Evolutionary conservation across 2,113 vertebrate genomes (phyloP).

Genomic region (Lucifuga dentata): DNA sequence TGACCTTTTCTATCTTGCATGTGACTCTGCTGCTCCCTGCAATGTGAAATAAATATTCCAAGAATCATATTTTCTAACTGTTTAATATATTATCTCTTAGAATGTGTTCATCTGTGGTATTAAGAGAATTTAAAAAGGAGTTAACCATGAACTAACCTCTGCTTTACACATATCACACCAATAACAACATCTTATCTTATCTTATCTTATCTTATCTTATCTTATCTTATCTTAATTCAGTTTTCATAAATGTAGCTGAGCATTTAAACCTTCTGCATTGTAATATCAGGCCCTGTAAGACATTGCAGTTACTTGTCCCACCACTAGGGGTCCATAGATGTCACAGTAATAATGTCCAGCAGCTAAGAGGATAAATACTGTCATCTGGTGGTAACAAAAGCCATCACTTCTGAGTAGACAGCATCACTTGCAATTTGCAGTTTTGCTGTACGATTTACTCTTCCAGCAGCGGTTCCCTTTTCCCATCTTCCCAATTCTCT

Average conservation of each 20-base stretch:
- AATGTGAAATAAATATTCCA: constrained; percentile 68
- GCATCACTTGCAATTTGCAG: constrained; percentile 3
- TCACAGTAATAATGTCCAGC: constrained; percentile 49
- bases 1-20: constrained; percentile 79
- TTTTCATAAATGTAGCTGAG: not conserved
- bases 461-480: not conserved
- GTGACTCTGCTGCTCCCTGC: constrained; percentile 63
- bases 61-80: constrained; percentile 58
- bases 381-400: constrained; percentile 78
- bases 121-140: too few species aligned
- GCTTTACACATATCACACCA: too few species aligned
- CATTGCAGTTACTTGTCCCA: constrained; percentile 22
- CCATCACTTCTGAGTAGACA: constrained; percentile 49
- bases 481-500: not conserved
- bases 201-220: not conserved
- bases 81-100: constrained; percentile 64
- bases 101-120: too few species aligned
- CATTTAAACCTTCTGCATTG: not conserved
- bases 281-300: constrained; percentile 12
- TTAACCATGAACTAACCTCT: too few species aligned
- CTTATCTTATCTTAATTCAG: not conserved
- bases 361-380: constrained; percentile 73
- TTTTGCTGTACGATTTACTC: not conserved
- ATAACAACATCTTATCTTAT: too few species aligned
- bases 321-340: constrained; percentile 69